These are phyloP conservation scores for Aldrovandia affinis DNA, from an alignment of 2,797 vertebrate genomes.

Conservation along the genomic window DNA sequence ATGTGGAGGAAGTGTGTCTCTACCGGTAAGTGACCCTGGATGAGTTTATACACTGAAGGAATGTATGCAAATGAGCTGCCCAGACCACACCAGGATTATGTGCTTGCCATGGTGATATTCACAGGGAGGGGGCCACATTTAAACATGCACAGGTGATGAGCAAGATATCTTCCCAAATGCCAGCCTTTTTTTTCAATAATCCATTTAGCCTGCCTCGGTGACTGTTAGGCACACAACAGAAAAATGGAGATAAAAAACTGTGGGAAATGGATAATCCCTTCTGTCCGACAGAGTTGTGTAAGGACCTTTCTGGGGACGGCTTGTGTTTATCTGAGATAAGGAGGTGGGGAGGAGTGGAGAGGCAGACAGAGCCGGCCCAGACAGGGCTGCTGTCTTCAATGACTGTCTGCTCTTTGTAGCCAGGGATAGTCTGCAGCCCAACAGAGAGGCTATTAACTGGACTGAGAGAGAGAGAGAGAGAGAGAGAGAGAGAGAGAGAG, in stretches of 20 bases:
- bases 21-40: neutral
- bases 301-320: neutral
- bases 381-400: too few species aligned
- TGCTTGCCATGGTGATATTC: neutral
- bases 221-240: neutral
- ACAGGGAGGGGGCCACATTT: neutral
- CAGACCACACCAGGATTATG: neutral
- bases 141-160: conserved; percentile 6
- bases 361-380: too few species aligned
- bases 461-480: neutral
- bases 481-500: neutral
- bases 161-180: neutral
- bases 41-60: neutral
- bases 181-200: neutral
- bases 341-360: neutral
- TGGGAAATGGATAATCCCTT: neutral
- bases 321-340: neutral
- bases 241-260: neutral
- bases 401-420: too few species aligned
- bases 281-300: neutral
- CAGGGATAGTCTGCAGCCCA: too few species aligned
- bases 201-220: neutral
- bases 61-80: neutral
- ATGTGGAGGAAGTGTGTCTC: too few species aligned
- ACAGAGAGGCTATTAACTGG: too few species aligned